Conservation (phyloP, 64 coral and sea anemone genomes). For the Stichodactyla mertensii region DNA sequence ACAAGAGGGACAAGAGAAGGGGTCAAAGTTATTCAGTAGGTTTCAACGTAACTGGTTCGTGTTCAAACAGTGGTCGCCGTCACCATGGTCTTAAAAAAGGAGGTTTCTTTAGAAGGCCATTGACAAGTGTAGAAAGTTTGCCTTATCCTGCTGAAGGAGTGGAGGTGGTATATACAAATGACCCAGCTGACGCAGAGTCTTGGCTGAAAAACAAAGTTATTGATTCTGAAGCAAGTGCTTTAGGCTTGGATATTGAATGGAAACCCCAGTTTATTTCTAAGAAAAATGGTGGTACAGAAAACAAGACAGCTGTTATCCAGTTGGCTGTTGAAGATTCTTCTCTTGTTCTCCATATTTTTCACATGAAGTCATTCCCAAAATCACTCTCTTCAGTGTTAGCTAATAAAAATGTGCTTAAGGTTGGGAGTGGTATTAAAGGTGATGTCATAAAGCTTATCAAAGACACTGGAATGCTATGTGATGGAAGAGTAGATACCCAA, state of each 20-base stretch:
- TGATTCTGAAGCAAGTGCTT: conserved; percentile 27
- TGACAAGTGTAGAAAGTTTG: conserved; percentile 25
- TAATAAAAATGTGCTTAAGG: conserved; percentile 60
- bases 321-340: conserved; percentile 47
- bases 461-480: conserved; percentile 59
- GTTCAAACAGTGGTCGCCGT: no score
- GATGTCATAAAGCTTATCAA: conserved; percentile 67
- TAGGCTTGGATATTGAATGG: conserved; percentile 99
- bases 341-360: conserved; percentile 68
- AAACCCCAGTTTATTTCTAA: conserved; percentile 87
- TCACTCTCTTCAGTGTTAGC: conserved; percentile 39
- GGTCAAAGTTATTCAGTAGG: no score
- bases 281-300: conserved; percentile 74
- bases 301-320: conserved; percentile 90
- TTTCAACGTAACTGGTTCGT: no score
- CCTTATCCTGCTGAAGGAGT: conserved; percentile 85
- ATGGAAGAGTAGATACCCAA: conserved; percentile 65
- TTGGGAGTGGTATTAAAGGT: conserved; percentile 86
- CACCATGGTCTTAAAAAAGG: not conserved
- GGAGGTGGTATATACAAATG: conserved; percentile 63
- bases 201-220: conserved; percentile 83
- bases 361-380: conserved; percentile 55
- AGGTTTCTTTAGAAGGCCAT: not conserved
- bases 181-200: conserved; percentile 67
- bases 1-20: no score